These are phyloP conservation scores for Epinephelus fuscoguttatus DNA, from an alignment of 2,113 vertebrate genomes.

Conservation along the genomic window DNA sequence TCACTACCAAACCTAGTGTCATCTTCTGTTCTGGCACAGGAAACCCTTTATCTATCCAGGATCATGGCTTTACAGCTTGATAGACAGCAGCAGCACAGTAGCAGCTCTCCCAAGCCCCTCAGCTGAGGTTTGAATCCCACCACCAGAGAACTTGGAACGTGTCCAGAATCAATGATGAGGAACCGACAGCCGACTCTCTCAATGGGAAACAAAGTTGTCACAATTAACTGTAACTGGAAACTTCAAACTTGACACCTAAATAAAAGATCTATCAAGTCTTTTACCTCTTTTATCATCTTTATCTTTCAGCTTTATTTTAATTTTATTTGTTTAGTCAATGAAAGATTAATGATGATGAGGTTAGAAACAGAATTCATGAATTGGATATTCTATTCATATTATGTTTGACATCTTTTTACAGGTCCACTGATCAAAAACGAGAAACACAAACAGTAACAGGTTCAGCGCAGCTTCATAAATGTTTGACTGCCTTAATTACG, in stretches of 20 bases:
- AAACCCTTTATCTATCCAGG: conserved; percentile 10
- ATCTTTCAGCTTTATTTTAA: too few species aligned
- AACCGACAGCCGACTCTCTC: neutral
- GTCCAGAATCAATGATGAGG: conserved; percentile 22
- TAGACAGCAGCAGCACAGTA: conserved; percentile 3
- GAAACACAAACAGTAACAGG: neutral
- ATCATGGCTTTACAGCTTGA: conserved; percentile 18
- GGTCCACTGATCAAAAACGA: neutral
- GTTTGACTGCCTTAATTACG: conserved; percentile 32
- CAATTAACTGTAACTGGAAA: neutral
- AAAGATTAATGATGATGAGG: neutral
- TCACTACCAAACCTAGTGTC: neutral
- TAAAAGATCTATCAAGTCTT: neutral
- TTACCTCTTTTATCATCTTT: neutral
- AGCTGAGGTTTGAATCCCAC: conserved; percentile 23
- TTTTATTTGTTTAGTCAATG: neutral
- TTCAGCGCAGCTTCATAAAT: conserved; percentile 37
- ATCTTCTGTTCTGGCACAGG: conserved; percentile 18
- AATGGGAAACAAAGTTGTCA: neutral
- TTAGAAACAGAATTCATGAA: neutral
- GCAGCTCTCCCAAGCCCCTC: conserved; percentile 16
- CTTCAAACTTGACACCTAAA: neutral
- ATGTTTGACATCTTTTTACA: neutral
- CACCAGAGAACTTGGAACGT: neutral
- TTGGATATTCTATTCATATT: neutral